These are phyloP conservation scores for Hydrotaea cyrtoneurina DNA, from an alignment of 2,888 invertebrate genomes.

Conservation along the genomic window DNA sequence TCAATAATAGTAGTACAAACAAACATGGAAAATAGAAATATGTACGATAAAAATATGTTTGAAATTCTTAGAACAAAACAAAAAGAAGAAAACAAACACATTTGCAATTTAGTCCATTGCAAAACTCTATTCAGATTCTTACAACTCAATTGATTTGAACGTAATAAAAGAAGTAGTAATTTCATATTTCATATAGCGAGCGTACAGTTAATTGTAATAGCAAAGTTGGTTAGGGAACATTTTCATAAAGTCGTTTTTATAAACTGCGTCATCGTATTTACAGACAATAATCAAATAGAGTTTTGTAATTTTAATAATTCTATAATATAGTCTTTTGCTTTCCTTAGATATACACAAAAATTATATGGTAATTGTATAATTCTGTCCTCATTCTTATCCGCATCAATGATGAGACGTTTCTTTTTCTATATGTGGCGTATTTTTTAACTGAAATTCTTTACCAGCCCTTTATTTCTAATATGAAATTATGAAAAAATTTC, in stretches of 20 bases:
- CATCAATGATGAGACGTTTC: too few relatives aligned
- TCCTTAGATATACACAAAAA: conserved; percentile 65
- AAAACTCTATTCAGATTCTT: not conserved
- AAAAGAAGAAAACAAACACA: not conserved
- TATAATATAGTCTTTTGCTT: conserved; percentile 71
- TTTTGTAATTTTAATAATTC: conserved; percentile 46
- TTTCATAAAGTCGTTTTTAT: conserved; percentile 12
- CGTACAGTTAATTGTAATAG: not conserved
- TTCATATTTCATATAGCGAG: too few relatives aligned
- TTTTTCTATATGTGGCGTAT: conserved; percentile 11
- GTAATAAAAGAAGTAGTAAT: too few relatives aligned
- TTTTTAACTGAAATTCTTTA: conserved; percentile 61
- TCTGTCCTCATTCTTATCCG: conserved; percentile 1
- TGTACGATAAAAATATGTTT: not conserved
- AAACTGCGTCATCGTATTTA: conserved; percentile 35
- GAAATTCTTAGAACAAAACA: too few relatives aligned
- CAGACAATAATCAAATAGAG: conserved; percentile 44
- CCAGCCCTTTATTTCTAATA: conserved; percentile 44
- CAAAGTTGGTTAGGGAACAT: conserved; percentile 38
- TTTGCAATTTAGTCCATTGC: not conserved
- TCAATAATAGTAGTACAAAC: not conserved
- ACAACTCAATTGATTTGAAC: not conserved
- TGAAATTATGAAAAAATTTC: conserved; percentile 32
- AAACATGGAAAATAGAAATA: not conserved
- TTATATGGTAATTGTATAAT: conserved; percentile 40